Conservation (phyloP, 1,140 invertebrate genomes). For the Formica exsecta region DNA sequence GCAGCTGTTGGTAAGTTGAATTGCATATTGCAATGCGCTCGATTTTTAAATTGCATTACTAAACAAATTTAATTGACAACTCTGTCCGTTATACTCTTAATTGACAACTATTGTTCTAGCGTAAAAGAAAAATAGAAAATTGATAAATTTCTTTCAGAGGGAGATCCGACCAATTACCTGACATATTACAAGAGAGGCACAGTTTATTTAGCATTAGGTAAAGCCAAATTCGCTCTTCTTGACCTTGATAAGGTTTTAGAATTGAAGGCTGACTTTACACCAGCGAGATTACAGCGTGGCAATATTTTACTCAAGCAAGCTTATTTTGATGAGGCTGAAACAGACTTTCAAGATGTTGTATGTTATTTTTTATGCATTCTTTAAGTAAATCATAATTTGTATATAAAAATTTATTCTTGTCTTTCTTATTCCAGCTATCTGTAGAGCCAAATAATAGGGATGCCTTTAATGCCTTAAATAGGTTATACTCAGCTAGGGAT, state of each 20-base stretch:
- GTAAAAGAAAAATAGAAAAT: no score
- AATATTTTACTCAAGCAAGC: slow-evolving; percentile 96
- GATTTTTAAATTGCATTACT: not conserved
- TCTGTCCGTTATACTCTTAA: no score
- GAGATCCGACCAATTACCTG: slow-evolving; percentile 98
- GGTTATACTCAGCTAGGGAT: slow-evolving; percentile 89
- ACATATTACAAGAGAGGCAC: slow-evolving; percentile 98
- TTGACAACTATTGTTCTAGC: not conserved
- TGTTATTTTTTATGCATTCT: slow-evolving; percentile 83
- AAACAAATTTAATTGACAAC: not conserved
- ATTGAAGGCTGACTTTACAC: slow-evolving; percentile 97
- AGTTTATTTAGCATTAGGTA: slow-evolving; percentile 98
- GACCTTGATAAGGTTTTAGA: slow-evolving; percentile 97
- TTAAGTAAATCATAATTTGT: not conserved
- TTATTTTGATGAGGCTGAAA: slow-evolving; percentile 92
- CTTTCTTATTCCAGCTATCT: slow-evolving; percentile 88
- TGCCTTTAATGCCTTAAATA: slow-evolving; percentile 89
- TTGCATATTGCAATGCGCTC: not conserved
- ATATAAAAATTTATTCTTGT: not conserved
- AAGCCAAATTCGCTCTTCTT: slow-evolving; percentile 97
- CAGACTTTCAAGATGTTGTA: slow-evolving; percentile 95
- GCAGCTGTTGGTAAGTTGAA: slow-evolving; percentile 95
- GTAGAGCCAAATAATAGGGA: slow-evolving; percentile 93
- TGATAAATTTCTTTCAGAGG: slow-evolving; percentile 89
- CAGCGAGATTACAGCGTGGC: slow-evolving; percentile 95